phyloP scores from a whole-genome alignment of 2,888 invertebrate genomes.

The Leptinotarsa peninsularis region DNA sequence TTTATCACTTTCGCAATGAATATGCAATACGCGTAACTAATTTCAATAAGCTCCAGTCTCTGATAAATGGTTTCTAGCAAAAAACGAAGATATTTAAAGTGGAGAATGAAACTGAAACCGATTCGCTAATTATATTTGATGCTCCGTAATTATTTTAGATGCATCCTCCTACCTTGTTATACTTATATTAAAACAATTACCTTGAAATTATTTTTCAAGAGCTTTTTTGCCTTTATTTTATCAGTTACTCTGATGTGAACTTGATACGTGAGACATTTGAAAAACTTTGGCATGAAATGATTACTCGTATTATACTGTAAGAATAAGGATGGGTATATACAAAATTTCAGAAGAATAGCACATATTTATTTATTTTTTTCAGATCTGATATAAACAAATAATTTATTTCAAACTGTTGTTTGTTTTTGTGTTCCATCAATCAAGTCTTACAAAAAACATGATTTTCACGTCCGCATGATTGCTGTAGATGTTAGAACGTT shows the following conservation, averaged over 20 bases:
- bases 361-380: too few relatives aligned
- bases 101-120: constrained; percentile 40
- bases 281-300: too few relatives aligned
- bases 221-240: neutral
- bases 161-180: neutral
- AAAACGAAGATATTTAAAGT: constrained; percentile 53
- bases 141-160: constrained; percentile 19
- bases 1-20: constrained; percentile 63
- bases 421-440: too few relatives aligned
- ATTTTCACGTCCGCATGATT: too few relatives aligned
- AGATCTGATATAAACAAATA: too few relatives aligned
- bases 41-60: constrained; percentile 62
- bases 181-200: too few relatives aligned
- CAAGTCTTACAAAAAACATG: neutral
- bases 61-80: constrained; percentile 61
- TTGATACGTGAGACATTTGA: too few relatives aligned
- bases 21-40: constrained; percentile 64
- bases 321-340: too few relatives aligned
- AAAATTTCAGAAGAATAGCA: too few relatives aligned
- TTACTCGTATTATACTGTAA: too few relatives aligned
- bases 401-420: too few relatives aligned
- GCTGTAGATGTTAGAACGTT: neutral
- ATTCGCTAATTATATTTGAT: constrained; percentile 39
- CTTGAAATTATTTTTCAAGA: neutral
- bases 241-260: neutral